These are phyloP conservation scores for Drosophila santomea DNA, from an alignment of 1,140 invertebrate genomes.

Conservation along the genomic window DNA sequence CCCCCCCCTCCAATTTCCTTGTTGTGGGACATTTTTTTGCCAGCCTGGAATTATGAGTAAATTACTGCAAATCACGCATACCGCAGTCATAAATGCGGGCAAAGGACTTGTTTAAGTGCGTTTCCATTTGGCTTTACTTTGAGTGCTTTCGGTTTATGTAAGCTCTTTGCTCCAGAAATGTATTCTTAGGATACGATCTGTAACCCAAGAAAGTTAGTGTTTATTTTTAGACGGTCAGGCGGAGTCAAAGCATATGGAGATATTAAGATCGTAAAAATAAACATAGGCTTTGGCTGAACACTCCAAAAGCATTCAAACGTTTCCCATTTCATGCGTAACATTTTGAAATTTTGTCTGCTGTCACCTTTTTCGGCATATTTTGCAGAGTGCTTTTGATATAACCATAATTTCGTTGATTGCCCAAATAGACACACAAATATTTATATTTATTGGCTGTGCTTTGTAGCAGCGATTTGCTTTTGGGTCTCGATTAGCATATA, in stretches of 20 bases:
- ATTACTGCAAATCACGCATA: constrained; percentile 76
- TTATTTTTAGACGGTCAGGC: constrained; percentile 13
- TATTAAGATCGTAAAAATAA: neutral
- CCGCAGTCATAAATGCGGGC: constrained; percentile 57
- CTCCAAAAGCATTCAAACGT: neutral
- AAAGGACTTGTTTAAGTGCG: constrained; percentile 48
- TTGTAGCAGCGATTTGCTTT: constrained; percentile 7
- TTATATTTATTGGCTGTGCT: constrained; percentile 13
- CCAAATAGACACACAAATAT: constrained; percentile 15
- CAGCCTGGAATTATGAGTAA: constrained; percentile 60
- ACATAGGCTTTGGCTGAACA: neutral
- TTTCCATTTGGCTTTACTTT: constrained; percentile 35
- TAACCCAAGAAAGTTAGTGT: neutral
- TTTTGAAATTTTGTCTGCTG: neutral
- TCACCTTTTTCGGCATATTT: neutral
- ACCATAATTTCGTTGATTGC: neutral
- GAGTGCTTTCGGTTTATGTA: constrained; percentile 37
- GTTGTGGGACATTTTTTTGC: constrained; percentile 14
- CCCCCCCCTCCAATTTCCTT: constrained; percentile 48
- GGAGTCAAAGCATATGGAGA: constrained; percentile 19
- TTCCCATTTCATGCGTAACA: neutral
- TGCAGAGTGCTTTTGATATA: neutral
- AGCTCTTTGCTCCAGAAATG: neutral
- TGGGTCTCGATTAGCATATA: constrained; percentile 24
- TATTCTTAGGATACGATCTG: constrained; percentile 15